Conservation (phyloP, 2,888 invertebrate genomes). For the Phymatocera aterrima region DNA sequence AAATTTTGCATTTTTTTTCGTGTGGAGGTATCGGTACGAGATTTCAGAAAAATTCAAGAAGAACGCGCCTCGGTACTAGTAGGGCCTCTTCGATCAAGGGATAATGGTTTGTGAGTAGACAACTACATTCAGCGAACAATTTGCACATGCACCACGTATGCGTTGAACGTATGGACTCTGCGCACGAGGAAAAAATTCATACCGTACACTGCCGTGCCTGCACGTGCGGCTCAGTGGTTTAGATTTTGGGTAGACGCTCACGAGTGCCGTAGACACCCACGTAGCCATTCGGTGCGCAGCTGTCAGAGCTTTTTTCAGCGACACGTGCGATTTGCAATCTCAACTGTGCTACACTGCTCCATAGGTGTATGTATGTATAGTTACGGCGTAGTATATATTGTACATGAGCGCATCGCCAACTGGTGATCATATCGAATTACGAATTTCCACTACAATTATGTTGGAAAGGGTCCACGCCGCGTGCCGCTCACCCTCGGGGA, state of each 20-base stretch:
- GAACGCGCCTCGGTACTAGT: constrained; percentile 25
- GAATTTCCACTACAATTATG: constrained; percentile 28
- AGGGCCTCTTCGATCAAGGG: constrained; percentile 23
- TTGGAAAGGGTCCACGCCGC: constrained; percentile 24
- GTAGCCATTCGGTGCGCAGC: constrained; percentile 41
- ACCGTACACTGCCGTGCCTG: not conserved
- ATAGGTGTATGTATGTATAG: constrained; percentile 3
- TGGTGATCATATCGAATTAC: constrained; percentile 43
- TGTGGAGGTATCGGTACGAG: not conserved
- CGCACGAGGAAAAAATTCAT: not conserved
- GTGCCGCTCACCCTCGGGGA: constrained; percentile 26
- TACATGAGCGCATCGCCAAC: constrained; percentile 38
- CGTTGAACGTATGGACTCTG: not conserved
- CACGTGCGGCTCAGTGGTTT: constrained; percentile 16
- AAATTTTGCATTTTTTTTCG: not conserved
- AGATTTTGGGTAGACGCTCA: not conserved
- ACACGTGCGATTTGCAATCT: constrained; percentile 46
- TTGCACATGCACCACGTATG: not conserved
- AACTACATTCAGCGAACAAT: constrained; percentile 11
- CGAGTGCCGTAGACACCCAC: constrained; percentile 32
- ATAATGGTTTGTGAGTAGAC: not conserved
- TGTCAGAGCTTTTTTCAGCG: constrained; percentile 39
- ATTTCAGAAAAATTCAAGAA: not conserved
- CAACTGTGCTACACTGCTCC: constrained; percentile 15
- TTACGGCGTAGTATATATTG: not conserved